These are phyloP conservation scores for Pseudotriccus pelzelni DNA, from an alignment of 2,797 vertebrate species.

Conservation along the genomic window DNA sequence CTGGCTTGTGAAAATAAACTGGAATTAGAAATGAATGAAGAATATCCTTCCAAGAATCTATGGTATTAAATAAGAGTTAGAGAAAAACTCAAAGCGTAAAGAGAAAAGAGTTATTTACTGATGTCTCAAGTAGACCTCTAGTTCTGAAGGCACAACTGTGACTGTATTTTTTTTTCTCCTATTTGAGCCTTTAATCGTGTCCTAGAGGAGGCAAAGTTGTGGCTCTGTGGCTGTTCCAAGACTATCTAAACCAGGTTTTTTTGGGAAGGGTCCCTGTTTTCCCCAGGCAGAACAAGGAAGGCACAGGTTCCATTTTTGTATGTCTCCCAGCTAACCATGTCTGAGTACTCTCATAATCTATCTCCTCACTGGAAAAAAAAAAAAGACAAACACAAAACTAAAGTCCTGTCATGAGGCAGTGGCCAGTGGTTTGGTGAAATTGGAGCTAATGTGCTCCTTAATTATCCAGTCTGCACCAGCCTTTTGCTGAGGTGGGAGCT, in stretches of 20 bases:
- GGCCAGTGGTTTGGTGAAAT: background rate
- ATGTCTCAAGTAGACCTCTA: background rate
- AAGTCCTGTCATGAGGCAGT: background rate
- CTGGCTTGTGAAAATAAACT: slow-evolving; percentile 36
- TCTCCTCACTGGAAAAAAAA: background rate
- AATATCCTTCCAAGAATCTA: slow-evolving; percentile 17
- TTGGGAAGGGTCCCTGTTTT: background rate
- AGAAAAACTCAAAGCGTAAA: background rate
- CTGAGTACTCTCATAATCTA: background rate
- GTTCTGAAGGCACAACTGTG: background rate
- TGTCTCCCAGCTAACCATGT: background rate
- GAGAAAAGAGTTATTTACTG: background rate
- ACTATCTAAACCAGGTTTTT: background rate
- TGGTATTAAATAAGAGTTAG: slow-evolving; percentile 60
- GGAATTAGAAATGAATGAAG: background rate
- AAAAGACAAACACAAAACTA: background rate
- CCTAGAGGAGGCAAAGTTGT: background rate
- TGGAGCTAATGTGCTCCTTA: background rate
- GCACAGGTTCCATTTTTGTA: background rate
- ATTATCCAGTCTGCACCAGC: background rate
- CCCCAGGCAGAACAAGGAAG: background rate
- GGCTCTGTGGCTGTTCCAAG: background rate
- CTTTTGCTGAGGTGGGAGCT: background rate
- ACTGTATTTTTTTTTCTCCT: background rate
- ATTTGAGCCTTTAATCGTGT: background rate